Percentiles rank a stretch among this genome's conserved stretches.
phyloP scores from a whole-genome alignment of 1,140 invertebrate genomes.

The Antheraea mylitta region DNA sequence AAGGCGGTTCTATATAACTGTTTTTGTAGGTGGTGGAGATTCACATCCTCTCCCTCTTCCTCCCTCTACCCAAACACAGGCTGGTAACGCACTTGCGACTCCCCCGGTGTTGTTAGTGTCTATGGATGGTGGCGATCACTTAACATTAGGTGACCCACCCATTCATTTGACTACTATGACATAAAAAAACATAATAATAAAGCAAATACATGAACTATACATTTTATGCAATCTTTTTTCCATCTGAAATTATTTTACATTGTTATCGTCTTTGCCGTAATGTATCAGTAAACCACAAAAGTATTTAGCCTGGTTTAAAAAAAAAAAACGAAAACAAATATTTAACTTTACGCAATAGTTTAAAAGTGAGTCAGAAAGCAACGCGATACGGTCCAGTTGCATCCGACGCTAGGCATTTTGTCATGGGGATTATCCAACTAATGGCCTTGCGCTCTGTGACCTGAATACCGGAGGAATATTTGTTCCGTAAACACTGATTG shows the following conservation, averaged over 20 bases:
- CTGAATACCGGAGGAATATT: slow-evolving; percentile 44
- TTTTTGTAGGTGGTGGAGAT: too few relatives aligned
- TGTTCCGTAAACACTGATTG: slow-evolving; percentile 40
- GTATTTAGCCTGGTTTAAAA: slow-evolving; percentile 2
- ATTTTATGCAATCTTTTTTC: too few relatives aligned
- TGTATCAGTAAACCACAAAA: background rate
- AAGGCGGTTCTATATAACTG: too few relatives aligned
- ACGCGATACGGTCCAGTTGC: slow-evolving; percentile 30
- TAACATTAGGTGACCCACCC: too few relatives aligned
- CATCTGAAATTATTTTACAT: background rate
- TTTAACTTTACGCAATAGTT: slow-evolving; percentile 6
- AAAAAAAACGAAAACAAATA: slow-evolving; percentile 6
- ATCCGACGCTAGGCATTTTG: slow-evolving; percentile 33
- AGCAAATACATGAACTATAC: too few relatives aligned
- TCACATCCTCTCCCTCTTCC: too few relatives aligned
- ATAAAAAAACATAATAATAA: too few relatives aligned
- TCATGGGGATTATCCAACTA: slow-evolving; percentile 40
- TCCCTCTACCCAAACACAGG: too few relatives aligned
- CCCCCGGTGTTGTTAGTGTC: too few relatives aligned
- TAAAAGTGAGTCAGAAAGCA: slow-evolving; percentile 1
- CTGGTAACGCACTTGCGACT: too few relatives aligned
- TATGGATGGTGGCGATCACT: too few relatives aligned
- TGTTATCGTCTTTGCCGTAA: background rate
- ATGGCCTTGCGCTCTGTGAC: slow-evolving; percentile 32
- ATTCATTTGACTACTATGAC: too few relatives aligned